Conservation (phyloP, 2,113 vertebrate species). For the Oxyura jamaicensis region DNA sequence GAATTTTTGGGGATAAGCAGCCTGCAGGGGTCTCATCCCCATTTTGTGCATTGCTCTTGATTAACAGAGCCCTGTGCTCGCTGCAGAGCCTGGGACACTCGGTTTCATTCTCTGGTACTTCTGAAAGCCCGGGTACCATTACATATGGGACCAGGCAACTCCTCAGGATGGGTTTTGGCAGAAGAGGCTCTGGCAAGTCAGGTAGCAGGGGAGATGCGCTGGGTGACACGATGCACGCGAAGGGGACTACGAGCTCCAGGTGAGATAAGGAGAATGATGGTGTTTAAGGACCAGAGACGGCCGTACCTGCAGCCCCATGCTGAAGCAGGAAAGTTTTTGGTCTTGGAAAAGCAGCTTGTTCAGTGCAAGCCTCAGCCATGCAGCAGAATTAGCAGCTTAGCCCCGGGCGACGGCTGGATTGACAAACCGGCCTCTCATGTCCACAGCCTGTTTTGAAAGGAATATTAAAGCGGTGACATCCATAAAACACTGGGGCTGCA, state of each 20-base stretch:
- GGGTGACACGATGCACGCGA: neutral
- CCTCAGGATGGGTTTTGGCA: neutral
- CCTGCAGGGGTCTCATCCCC: neutral
- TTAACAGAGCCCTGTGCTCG: neutral
- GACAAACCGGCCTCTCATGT: neutral
- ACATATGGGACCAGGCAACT: neutral
- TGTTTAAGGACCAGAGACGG: neutral
- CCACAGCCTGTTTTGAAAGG: neutral
- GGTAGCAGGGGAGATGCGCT: accelerated
- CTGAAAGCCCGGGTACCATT: neutral
- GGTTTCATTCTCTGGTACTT: neutral
- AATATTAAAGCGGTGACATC: neutral
- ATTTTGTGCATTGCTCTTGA: neutral
- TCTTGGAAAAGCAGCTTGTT: neutral
- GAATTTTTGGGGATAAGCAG: neutral
- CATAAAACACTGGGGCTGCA: neutral
- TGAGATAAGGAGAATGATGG: neutral
- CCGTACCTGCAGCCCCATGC: accelerated
- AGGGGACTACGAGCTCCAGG: neutral
- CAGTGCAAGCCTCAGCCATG: neutral
- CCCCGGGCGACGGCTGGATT: accelerated
- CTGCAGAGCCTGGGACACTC: neutral
- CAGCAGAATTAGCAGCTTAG: neutral
- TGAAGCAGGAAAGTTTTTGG: neutral
- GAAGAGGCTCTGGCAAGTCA: neutral